A percentile compares a stretch with the other conserved stretches of the same genome.
Evolutionary conservation across 35 echinoderm and acorn worm species (phyloP).

Genomic region (Amphiura filiformis): DNA sequence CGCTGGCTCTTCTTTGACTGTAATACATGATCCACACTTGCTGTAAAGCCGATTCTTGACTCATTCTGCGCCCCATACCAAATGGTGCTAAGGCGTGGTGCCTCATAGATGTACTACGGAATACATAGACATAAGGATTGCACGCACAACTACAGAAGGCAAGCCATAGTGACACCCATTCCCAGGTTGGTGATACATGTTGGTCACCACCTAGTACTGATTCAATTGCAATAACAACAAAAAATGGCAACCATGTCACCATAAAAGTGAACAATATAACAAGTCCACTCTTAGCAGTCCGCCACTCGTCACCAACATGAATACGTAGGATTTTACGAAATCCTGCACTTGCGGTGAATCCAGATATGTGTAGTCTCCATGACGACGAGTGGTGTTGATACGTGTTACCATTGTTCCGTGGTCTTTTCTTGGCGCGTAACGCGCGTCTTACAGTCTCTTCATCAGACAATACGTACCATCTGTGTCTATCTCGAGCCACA

Average conservation of each 20-base stretch:
- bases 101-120: slow-evolving; percentile 72
- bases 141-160: slow-evolving; percentile 59
- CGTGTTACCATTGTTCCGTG: neutral
- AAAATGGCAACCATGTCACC: slow-evolving; percentile 76
- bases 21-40: neutral
- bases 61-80: neutral
- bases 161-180: slow-evolving; percentile 63
- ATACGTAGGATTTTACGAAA: slow-evolving; percentile 26
- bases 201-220: slow-evolving; percentile 1
- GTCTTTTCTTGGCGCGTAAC: neutral
- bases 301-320: slow-evolving; percentile 64
- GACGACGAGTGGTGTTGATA: neutral
- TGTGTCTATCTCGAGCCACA: slow-evolving; percentile 42
- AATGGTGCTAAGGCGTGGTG: slow-evolving; percentile 48
- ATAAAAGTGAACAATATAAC: slow-evolving; percentile 58
- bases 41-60: neutral
- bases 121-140: slow-evolving; percentile 90
- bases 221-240: slow-evolving; percentile 62
- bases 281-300: slow-evolving; percentile 66
- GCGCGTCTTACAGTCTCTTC: slow-evolving; percentile 8
- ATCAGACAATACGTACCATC: slow-evolving; percentile 11
- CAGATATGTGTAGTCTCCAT: neutral
- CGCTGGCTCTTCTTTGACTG: neutral
- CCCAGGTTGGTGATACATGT: slow-evolving; percentile 44
- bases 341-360: slow-evolving; percentile 11